Evolutionary conservation across 2,797 vertebrate genomes (phyloP).

Genomic region (Myotis planiceps): DNA sequence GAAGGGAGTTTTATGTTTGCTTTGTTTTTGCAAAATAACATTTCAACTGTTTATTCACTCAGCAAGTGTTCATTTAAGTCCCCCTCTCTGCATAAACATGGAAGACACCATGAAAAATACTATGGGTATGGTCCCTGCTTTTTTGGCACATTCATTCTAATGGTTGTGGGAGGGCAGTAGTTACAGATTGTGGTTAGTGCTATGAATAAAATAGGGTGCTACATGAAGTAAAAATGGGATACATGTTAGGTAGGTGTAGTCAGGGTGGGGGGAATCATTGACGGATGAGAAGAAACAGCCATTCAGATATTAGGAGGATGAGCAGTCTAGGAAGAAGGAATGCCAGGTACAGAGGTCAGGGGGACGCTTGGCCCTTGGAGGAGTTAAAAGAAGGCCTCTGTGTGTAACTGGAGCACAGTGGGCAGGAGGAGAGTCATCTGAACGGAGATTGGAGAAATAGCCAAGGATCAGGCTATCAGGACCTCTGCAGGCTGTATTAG

Average conservation of each 20-base stretch:
- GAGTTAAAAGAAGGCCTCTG: not conserved
- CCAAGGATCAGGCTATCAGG: not conserved
- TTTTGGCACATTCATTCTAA: not conserved
- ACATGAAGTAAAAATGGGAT: not conserved
- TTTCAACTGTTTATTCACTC: not conserved
- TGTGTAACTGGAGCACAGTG: not conserved
- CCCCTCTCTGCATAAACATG: not conserved
- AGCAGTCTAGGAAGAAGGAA: not conserved
- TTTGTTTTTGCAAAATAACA: not conserved
- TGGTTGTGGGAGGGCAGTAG: not conserved
- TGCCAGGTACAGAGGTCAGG: not conserved
- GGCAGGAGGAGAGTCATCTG: not conserved
- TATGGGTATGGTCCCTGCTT: not conserved
- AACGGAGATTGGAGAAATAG: not conserved
- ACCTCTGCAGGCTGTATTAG: not conserved
- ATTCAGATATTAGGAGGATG: not conserved
- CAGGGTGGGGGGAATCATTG: not conserved
- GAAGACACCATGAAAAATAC: not conserved
- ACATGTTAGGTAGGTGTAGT: not conserved
- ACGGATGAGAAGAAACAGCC: not conserved
- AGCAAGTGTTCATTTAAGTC: not conserved
- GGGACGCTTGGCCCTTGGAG: not conserved
- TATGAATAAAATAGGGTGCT: not conserved
- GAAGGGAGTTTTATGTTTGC: constrained; percentile 1
- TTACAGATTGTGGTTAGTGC: not conserved